Base-by-base conservation (phyloP, 2,797 vertebrate species). In the Hypotaenidia okinawae region DNA sequence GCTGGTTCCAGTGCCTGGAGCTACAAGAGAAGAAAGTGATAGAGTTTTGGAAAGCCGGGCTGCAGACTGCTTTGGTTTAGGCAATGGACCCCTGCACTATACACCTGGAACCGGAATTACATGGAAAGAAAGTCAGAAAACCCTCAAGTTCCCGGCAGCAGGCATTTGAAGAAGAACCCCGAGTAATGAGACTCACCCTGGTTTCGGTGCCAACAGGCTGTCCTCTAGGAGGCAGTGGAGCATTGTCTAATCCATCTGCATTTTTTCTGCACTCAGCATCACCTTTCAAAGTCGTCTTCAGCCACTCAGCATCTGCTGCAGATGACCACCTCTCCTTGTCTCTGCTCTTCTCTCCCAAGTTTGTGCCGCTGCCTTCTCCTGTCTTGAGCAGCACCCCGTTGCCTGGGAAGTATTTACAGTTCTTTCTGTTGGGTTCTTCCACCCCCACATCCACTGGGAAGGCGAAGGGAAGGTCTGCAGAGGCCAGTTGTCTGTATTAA, bases 391-490 rank as follows among this genome's bases (percentile, higher is more conserved):
- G 94, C 11, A 28, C 93, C 83, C 81, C 74, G 4, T 69, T 87
- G 94, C 73, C 97, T 89, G 95, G 87, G 96, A 95, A 22, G 94
- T 94, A 76, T 89, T 93, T 96, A 61, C 89, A 95, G 74, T 39
- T 97, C 94, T 95, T 98, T 97, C 96, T 97, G 87, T 95, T 94
- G 75, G 96, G 94, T 90, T 97, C 97, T 95, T 97, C 94, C 39
- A 93, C 95, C 87, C 93, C 84, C 66, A 62, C 9, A 33, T 97
- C 97, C 95, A 37, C 72, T 6, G 58, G 87, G 87, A 96, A 89
- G 86, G 97, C 62, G 79, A 97, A 96, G 88, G 94, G 84, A 86
- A 96, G 96, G 90, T 97, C 95, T 27, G 37, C 94, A 70, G 97
- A 95, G 92, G 96, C 97, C 95, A 97, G 94, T 86, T 96, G 98